Conservation (phyloP, 2,113 vertebrate genomes). For the Mystacornis crossleyi region DNA sequence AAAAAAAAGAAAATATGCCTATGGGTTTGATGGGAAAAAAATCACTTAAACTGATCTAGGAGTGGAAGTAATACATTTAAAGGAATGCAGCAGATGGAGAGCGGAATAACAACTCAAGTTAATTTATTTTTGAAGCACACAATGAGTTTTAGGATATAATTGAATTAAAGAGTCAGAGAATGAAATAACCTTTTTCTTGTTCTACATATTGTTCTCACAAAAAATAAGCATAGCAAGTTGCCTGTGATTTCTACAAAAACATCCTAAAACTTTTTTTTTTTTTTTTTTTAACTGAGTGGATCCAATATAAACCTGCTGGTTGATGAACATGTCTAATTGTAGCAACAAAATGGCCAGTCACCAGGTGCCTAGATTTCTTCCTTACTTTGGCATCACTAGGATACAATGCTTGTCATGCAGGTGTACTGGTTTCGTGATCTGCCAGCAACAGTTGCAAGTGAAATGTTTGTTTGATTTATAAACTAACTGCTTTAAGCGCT, state of each 20-base stretch:
- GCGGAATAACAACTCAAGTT: slow-evolving; percentile 72
- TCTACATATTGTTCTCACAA: slow-evolving; percentile 31
- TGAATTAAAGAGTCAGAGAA: slow-evolving; percentile 71
- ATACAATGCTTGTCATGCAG: background rate
- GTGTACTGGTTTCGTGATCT: background rate
- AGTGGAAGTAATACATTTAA: slow-evolving; percentile 68
- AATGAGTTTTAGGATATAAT: slow-evolving; percentile 76
- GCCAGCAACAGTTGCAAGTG: background rate
- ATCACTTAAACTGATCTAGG: slow-evolving; percentile 65
- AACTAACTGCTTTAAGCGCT: fast-evolving
- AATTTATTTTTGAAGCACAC: slow-evolving; percentile 80
- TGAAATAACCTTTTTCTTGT: slow-evolving; percentile 30
- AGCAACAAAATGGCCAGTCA: background rate
- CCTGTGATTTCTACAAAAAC: background rate
- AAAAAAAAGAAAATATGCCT: slow-evolving; percentile 40
- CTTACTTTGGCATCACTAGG: background rate
- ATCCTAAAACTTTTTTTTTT: background rate
- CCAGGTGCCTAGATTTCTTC: background rate
- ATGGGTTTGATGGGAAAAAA: slow-evolving; percentile 39
- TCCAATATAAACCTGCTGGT: background rate
- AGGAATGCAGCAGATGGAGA: slow-evolving; percentile 77
- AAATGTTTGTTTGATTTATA: background rate
- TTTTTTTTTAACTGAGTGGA: background rate
- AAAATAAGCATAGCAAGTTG: background rate
- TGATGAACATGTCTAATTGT: background rate